These are phyloP conservation scores for Meteorus sp. DNA, from an alignment of 1,140 invertebrate genomes.

Conservation along the genomic window DNA sequence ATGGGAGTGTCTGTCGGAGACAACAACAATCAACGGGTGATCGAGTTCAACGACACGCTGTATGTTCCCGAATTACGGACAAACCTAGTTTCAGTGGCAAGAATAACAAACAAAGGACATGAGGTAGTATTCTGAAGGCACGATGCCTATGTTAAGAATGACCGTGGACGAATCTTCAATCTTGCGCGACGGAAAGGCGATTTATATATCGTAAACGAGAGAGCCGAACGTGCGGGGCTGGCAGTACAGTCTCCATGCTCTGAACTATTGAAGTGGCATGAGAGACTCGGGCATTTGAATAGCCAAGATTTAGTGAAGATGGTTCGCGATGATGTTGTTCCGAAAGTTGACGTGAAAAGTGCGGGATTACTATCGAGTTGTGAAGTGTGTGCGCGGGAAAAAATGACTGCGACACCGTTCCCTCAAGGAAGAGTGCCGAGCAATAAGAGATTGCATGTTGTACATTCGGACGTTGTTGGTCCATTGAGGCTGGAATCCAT, in stretches of 20 bases:
- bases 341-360: background rate
- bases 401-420: too few species aligned
- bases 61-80: constrained; percentile 34
- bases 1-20: constrained; percentile 14
- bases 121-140: constrained; percentile 21
- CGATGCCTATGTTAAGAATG: background rate
- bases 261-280: background rate
- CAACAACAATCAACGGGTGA: constrained; percentile 1
- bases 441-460: background rate
- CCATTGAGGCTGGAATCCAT: background rate
- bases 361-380: too few species aligned
- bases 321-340: background rate
- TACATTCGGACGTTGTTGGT: background rate
- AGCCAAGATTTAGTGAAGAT: background rate
- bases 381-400: too few species aligned
- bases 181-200: constrained; percentile 5
- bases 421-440: too few species aligned
- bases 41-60: constrained; percentile 31
- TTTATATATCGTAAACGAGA: background rate
- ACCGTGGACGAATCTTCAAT: background rate
- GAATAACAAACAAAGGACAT: constrained; percentile 29
- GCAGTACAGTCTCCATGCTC: background rate
- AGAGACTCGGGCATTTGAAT: background rate
- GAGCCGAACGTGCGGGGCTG: background rate
- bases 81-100: constrained; percentile 37